Conservation (phyloP, 2,113 vertebrate genomes). For the Eulemur rufifrons region DNA sequence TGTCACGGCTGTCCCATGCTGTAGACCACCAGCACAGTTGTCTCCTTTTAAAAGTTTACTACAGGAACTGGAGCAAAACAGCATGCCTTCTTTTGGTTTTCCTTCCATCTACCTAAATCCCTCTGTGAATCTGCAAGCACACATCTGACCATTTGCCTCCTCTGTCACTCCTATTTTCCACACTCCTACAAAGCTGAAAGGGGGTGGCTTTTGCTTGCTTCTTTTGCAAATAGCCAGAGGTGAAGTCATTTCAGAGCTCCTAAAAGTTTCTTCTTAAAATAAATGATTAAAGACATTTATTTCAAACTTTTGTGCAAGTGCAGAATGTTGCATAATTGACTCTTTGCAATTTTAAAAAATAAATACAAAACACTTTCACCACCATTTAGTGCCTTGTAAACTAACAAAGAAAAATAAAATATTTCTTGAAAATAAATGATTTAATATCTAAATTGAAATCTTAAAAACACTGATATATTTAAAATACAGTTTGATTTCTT, state of each 20-base stretch:
- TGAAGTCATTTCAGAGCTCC: neutral
- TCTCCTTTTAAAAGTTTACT: neutral
- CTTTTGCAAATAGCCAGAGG: neutral
- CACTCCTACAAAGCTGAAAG: neutral
- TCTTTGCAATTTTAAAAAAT: neutral
- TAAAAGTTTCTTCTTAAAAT: constrained; percentile 17
- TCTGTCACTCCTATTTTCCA: neutral
- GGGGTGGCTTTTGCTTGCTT: neutral
- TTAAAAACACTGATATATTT: neutral
- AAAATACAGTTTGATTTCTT: neutral
- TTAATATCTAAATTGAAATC: neutral
- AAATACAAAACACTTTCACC: neutral
- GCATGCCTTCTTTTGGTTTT: neutral
- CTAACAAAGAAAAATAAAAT: neutral
- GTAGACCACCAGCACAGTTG: neutral
- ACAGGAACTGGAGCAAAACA: neutral
- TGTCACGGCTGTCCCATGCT: neutral
- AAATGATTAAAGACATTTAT: neutral
- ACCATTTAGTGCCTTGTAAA: neutral
- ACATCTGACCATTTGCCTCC: neutral
- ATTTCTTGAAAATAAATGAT: neutral
- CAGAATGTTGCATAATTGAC: neutral
- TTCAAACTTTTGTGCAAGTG: neutral
- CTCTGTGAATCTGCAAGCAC: neutral
- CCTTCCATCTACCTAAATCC: neutral